phyloP scores from a whole-genome alignment of 1,140 invertebrate genomes.

The Drosophila serrata region DNA sequence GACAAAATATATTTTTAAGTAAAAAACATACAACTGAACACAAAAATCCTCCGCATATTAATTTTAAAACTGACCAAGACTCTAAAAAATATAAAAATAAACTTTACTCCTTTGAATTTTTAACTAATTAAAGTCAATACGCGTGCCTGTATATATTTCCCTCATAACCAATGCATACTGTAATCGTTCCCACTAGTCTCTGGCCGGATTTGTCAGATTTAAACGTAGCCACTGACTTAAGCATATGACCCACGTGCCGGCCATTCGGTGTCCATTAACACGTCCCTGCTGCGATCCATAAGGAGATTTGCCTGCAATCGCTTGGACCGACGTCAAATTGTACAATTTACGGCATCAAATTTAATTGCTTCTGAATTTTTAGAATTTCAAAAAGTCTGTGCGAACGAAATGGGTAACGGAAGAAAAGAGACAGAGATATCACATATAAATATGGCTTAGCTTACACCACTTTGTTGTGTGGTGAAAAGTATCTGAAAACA shows the following conservation, averaged over 20 bases:
- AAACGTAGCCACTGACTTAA: slow-evolving; percentile 6
- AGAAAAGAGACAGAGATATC: not conserved
- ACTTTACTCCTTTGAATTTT: too few relatives aligned
- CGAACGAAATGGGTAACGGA: not conserved
- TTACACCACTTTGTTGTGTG: slow-evolving; percentile 5
- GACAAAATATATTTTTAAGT: not conserved
- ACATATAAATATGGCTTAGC: not conserved
- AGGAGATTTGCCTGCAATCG: slow-evolving; percentile 28
- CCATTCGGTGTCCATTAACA: slow-evolving; percentile 40
- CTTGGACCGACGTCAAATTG: slow-evolving; percentile 5
- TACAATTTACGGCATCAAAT: slow-evolving; percentile 17
- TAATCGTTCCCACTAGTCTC: slow-evolving; percentile 1
- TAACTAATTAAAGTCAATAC: not conserved
- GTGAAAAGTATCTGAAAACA: not conserved
- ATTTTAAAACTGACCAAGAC: not conserved
- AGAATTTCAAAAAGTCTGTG: slow-evolving; percentile 5
- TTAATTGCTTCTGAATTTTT: slow-evolving; percentile 32
- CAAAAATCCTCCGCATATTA: accelerated
- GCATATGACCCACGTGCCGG: slow-evolving; percentile 22
- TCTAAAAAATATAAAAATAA: not conserved
- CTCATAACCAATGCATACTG: not conserved
- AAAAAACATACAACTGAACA: not conserved
- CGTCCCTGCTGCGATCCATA: slow-evolving; percentile 24
- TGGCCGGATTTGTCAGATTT: slow-evolving; percentile 12
- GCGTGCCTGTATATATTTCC: not conserved